phyloP scores from a whole-genome alignment of 2,113 vertebrate species.

The Leptocoma aspasia region DNA sequence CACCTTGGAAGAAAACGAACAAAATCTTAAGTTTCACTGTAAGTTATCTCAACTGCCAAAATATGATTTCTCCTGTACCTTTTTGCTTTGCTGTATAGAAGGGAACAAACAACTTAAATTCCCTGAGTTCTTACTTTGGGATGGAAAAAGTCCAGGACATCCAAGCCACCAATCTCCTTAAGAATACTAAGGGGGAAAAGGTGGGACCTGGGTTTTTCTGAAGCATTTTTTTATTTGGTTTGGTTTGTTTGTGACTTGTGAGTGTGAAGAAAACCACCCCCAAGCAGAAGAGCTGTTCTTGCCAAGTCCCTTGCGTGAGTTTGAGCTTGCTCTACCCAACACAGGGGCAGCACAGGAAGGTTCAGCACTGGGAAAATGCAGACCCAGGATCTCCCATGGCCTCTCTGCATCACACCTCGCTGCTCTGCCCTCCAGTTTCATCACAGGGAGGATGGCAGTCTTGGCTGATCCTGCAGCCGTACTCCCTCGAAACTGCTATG shows the following conservation, averaged over 20 bases:
- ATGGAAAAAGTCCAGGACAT: neutral
- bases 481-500: neutral
- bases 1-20: neutral
- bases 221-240: neutral
- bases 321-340: neutral
- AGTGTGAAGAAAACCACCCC: neutral
- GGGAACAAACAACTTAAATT: neutral
- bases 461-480: neutral
- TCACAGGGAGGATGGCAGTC: rapidly evolving
- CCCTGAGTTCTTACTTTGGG: neutral
- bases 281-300: neutral
- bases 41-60: neutral
- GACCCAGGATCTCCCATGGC: neutral
- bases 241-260: neutral
- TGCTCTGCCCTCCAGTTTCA: neutral
- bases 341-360: neutral
- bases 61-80: neutral
- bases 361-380: rapidly evolving
- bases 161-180: neutral
- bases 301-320: neutral
- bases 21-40: neutral
- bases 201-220: neutral
- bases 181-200: neutral
- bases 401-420: neutral
- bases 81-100: neutral